Evolutionary conservation across 2,113 vertebrate species (phyloP).

Genomic region (Telmatochromis sp.): DNA sequence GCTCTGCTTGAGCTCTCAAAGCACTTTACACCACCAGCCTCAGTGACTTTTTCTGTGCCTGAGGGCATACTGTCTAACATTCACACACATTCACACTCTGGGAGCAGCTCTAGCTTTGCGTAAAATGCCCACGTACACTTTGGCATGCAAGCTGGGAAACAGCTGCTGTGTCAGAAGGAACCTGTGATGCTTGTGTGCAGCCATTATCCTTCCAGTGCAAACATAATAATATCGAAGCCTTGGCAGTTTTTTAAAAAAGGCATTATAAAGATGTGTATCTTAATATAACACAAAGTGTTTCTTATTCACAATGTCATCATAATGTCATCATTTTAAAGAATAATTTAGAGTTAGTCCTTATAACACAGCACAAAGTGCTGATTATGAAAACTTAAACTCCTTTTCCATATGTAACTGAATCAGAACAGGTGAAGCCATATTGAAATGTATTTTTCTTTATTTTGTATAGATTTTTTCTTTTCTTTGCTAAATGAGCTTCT

Average conservation of each 20-base stretch:
- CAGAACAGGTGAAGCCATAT: rapidly evolving
- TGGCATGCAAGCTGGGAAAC: background rate
- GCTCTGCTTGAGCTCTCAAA: rapidly evolving
- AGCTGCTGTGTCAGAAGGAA: background rate
- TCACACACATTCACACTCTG: background rate
- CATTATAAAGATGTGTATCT: background rate
- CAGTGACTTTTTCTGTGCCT: background rate
- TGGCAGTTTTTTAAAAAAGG: rapidly evolving
- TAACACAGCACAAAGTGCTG: background rate
- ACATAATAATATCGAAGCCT: rapidly evolving
- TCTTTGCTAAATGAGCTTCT: background rate
- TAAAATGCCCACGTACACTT: background rate
- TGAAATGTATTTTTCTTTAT: background rate
- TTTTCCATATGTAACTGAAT: background rate
- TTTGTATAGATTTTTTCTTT: background rate
- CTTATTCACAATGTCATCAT: background rate
- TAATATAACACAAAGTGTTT: background rate
- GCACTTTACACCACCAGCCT: rapidly evolving
- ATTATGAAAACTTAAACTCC: background rate
- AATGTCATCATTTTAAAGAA: background rate
- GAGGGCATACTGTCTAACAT: rapidly evolving
- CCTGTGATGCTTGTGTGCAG: background rate
- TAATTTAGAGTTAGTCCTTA: rapidly evolving
- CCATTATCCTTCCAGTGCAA: background rate
- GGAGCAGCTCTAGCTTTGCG: background rate